Evolutionary conservation across 2,113 vertebrate genomes (phyloP).

Genomic region (Otolemur garnettii): DNA sequence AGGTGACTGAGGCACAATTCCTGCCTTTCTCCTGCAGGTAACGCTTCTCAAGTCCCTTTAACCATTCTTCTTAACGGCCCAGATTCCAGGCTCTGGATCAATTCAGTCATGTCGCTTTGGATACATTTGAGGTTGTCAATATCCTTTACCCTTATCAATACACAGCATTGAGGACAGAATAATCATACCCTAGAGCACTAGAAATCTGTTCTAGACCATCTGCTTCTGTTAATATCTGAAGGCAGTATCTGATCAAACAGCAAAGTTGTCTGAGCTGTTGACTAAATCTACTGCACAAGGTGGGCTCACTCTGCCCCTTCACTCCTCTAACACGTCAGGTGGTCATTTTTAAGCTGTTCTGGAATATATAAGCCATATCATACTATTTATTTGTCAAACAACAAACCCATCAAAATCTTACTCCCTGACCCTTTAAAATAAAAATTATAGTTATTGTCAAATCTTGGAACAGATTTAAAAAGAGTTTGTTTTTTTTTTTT

Average conservation of each 20-base stretch:
- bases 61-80: not conserved
- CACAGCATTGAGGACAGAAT: not conserved
- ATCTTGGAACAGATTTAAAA: not conserved
- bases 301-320: not conserved
- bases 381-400: not conserved
- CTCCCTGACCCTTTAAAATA: not conserved
- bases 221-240: not conserved
- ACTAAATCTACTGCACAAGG: not conserved
- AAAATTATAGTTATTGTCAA: constrained; percentile 2
- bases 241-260: not conserved
- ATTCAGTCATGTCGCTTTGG: not conserved
- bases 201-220: not conserved
- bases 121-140: not conserved
- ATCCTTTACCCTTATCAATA: not conserved
- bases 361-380: not conserved
- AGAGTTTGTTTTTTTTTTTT: not conserved
- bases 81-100: not conserved
- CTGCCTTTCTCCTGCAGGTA: not conserved
- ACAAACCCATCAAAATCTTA: not conserved
- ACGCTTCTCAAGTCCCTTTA: not conserved
- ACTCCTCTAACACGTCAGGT: not conserved
- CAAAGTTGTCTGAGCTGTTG: not conserved
- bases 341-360: not conserved
- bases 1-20: not conserved
- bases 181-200: not conserved